These are phyloP conservation scores for Teinopalpus imperialis DNA, from an alignment of 2,888 invertebrate species.

Conservation along the genomic window DNA sequence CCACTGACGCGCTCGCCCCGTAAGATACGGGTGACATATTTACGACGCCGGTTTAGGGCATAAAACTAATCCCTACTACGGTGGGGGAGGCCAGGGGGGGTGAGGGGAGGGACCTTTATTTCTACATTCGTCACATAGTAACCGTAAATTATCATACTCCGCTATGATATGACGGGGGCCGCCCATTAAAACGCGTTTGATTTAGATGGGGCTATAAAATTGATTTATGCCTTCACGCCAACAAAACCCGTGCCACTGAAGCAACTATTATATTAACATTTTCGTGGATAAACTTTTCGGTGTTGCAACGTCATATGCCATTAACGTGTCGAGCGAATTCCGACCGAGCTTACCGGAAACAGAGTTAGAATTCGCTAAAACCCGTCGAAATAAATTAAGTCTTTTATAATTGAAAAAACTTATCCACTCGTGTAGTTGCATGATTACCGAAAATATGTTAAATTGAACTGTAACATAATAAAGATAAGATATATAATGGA, in stretches of 20 bases:
- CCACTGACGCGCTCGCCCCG: conserved; percentile 55
- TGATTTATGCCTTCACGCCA: conserved; percentile 83
- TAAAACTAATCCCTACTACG: conserved; percentile 73
- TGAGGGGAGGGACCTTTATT: conserved; percentile 72
- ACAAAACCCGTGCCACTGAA: conserved; percentile 81
- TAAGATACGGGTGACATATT: conserved; percentile 78
- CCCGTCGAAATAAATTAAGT: conserved; percentile 51
- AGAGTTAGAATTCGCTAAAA: conserved; percentile 35
- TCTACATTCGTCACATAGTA: conserved; percentile 83
- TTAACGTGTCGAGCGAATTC: conserved; percentile 29
- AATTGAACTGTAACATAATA: conserved; percentile 44
- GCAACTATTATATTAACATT: conserved; percentile 83
- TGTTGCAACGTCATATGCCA: conserved; percentile 61
- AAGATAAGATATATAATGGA: conserved; percentile 41
- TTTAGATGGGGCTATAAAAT: conserved; percentile 83
- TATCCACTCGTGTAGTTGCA: conserved; percentile 74
- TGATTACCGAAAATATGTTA: conserved; percentile 45
- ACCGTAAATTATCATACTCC: conserved; percentile 82
- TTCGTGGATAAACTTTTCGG: conserved; percentile 78
- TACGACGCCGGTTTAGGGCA: conserved; percentile 75
- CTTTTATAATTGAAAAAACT: conserved; percentile 76
- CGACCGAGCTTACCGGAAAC: conserved; percentile 27
- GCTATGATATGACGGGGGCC: conserved; percentile 83
- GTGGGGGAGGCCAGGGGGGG: conserved; percentile 35
- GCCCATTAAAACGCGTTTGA: conserved; percentile 83